Evolutionary conservation across 2,113 vertebrate genomes (phyloP).

Genomic region (Eulacestoma nigropectus): DNA sequence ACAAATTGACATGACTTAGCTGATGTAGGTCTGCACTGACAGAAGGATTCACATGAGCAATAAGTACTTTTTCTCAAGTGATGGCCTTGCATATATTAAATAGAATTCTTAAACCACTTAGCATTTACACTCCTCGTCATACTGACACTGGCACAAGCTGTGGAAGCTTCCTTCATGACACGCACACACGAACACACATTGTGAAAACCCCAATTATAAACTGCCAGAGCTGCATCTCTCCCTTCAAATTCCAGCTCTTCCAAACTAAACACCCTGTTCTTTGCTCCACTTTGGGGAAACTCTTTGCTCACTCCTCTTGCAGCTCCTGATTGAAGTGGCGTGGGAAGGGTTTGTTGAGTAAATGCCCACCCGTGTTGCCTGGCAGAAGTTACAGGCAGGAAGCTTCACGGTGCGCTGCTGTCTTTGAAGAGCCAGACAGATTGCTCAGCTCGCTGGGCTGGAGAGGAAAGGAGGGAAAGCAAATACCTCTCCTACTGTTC

Average conservation of each 20-base stretch:
- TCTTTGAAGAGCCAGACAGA: not conserved
- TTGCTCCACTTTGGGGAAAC: not conserved
- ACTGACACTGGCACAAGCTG: not conserved
- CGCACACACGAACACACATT: not conserved
- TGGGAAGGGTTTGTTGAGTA: not conserved
- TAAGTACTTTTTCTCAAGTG: not conserved
- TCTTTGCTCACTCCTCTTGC: not conserved
- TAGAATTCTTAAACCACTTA: not conserved
- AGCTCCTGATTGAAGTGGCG: not conserved
- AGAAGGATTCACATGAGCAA: not conserved
- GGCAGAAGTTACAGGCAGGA: not conserved
- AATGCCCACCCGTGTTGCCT: not conserved
- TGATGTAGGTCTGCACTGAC: not conserved
- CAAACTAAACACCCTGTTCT: not conserved
- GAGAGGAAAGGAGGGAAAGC: not conserved
- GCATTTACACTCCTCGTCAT: not conserved
- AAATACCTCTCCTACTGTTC: not conserved
- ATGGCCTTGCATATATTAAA: not conserved
- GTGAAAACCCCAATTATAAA: not conserved
- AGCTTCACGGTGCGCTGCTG: not conserved
- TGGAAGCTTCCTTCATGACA: not conserved
- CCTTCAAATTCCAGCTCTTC: not conserved
- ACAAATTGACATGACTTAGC: not conserved
- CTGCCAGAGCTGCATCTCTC: not conserved
- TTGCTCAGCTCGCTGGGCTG: not conserved